These are phyloP conservation scores for Dipodomys stephensi DNA, from an alignment of 2,113 vertebrate species.

Conservation along the genomic window DNA sequence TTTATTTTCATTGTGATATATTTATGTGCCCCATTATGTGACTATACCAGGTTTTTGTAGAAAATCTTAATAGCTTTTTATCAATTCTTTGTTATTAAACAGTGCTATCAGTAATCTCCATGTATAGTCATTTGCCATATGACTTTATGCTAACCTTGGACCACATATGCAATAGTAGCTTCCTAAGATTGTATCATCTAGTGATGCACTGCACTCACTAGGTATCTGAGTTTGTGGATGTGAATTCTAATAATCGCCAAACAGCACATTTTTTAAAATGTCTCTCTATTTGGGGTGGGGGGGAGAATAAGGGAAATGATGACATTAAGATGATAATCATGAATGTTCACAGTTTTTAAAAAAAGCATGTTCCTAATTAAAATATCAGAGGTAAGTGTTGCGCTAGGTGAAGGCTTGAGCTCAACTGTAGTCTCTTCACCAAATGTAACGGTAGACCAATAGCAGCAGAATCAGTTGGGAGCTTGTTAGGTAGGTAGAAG, in stretches of 20 bases:
- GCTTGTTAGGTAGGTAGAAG: slow-evolving; percentile 19
- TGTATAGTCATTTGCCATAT: neutral
- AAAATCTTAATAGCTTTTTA: neutral
- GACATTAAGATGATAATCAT: too few relatives aligned
- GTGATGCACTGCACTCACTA: neutral
- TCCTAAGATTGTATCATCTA: neutral
- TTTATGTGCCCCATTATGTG: neutral
- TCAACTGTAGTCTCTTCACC: neutral
- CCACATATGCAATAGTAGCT: neutral
- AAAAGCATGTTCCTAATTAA: neutral
- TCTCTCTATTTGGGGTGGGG: neutral
- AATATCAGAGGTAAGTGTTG: slow-evolving; percentile 11
- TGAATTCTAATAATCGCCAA: neutral
- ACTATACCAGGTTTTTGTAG: neutral
- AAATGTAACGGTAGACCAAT: neutral
- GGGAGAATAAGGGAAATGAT: too few relatives aligned
- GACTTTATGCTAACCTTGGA: neutral
- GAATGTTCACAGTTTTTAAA: neutral
- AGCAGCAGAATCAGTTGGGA: neutral
- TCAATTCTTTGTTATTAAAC: slow-evolving; percentile 39
- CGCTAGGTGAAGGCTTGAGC: neutral
- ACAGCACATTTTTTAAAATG: neutral
- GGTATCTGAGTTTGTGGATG: neutral
- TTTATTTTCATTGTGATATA: slow-evolving; percentile 9
- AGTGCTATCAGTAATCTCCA: neutral